Conservation (phyloP, 2,888 invertebrate species). For the Alloscopus bannaensis region DNA sequence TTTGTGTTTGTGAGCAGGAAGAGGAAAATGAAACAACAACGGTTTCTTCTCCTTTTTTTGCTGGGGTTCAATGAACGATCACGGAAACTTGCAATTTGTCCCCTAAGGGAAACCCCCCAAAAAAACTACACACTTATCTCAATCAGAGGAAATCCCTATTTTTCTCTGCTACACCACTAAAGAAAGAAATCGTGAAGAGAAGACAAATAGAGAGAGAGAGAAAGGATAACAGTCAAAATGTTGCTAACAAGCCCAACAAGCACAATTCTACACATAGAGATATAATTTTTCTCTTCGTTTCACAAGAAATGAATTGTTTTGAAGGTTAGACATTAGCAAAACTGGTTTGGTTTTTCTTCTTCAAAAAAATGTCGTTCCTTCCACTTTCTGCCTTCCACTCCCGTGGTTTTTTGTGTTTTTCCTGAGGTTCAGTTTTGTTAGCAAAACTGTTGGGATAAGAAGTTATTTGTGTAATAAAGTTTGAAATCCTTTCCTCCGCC, state of each 20-base stretch:
- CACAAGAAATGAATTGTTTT: slow-evolving; percentile 40
- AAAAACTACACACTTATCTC: slow-evolving; percentile 53
- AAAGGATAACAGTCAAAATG: slow-evolving; percentile 2
- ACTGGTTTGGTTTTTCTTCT: slow-evolving; percentile 25
- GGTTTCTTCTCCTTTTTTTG: too few species aligned
- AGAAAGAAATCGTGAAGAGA: too few species aligned
- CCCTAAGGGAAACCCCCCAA: slow-evolving; percentile 37
- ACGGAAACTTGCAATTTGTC: slow-evolving; percentile 35
- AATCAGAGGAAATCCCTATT: slow-evolving; percentile 39
- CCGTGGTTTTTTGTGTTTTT: neutral
- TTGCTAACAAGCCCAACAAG: too few species aligned
- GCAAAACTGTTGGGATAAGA: slow-evolving; percentile 44
- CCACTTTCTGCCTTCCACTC: slow-evolving; percentile 6
- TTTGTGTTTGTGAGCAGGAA: too few species aligned
- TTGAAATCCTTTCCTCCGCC: slow-evolving; percentile 47
- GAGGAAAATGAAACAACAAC: too few species aligned
- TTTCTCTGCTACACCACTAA: too few species aligned
- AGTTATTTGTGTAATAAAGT: slow-evolving; percentile 58
- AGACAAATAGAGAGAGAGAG: slow-evolving; percentile 3
- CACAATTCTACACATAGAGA: too few species aligned
- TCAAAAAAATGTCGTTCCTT: slow-evolving; percentile 23
- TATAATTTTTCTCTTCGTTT: slow-evolving; percentile 7
- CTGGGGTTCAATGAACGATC: slow-evolving; percentile 57
- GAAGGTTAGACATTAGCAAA: slow-evolving; percentile 49
- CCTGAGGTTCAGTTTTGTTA: slow-evolving; percentile 14